Percentiles rank a stretch among this genome's conserved stretches.
These are phyloP conservation scores for Coremacera marginata DNA, from an alignment of 2,888 invertebrate genomes.

Conservation along the genomic window DNA sequence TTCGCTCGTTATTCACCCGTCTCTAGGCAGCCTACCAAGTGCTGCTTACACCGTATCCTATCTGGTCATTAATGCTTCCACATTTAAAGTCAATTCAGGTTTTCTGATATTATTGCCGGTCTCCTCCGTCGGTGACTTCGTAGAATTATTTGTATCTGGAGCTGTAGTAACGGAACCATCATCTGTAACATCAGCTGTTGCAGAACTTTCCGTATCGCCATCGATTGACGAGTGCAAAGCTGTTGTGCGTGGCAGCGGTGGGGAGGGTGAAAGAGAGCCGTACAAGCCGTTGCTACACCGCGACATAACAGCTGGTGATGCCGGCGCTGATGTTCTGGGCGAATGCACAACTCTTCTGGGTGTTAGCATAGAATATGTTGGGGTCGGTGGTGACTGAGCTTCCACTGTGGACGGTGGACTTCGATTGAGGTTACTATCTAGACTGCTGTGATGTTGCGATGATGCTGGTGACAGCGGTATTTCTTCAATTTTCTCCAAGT, in stretches of 20 bases:
- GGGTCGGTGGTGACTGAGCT: constrained; percentile 55
- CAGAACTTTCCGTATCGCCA: constrained; percentile 42
- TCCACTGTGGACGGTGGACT: constrained; percentile 66
- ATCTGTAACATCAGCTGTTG: constrained; percentile 49
- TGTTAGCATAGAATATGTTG: constrained; percentile 25
- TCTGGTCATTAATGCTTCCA: constrained; percentile 64
- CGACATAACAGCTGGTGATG: constrained; percentile 42
- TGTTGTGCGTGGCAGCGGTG: no score
- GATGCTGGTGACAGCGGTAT: constrained; percentile 72
- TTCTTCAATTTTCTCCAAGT: constrained; percentile 79
- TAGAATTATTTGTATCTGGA: constrained; percentile 48
- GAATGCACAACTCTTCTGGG: constrained; percentile 3
- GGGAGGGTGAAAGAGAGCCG: no score
- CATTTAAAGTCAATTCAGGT: constrained; percentile 63
- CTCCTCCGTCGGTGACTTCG: constrained; percentile 44
- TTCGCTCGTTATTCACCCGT: no score
- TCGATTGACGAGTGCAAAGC: no score
- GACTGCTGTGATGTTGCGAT: constrained; percentile 67
- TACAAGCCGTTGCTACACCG: background rate
- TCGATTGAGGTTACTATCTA: constrained; percentile 67
- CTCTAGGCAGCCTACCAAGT: background rate
- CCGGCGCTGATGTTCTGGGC: constrained; percentile 35
- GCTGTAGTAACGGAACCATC: constrained; percentile 49
- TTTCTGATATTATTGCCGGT: constrained; percentile 48
- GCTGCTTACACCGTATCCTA: constrained; percentile 65